phyloP scores from a whole-genome alignment of 2,888 invertebrate species.

The Rhimphoctona megacephalus region DNA sequence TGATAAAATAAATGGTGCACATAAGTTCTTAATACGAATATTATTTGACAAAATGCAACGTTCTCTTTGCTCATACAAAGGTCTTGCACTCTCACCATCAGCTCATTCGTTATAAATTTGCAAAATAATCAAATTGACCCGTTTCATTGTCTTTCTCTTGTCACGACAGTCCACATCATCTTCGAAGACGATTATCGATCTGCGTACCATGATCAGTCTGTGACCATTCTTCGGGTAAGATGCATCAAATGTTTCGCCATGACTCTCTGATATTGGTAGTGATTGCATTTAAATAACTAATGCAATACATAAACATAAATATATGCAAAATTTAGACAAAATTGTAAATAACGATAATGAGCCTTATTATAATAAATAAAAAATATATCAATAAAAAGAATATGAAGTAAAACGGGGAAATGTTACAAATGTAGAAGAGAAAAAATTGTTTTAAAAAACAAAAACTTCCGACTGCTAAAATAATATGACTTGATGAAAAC shows the following conservation, averaged over 20 bases:
- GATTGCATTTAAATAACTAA: background rate
- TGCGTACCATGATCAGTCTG: slow-evolving; percentile 73
- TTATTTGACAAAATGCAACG: background rate
- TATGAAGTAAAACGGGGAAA: too few relatives aligned
- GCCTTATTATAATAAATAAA: background rate
- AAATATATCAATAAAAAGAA: too few relatives aligned
- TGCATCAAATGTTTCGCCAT: slow-evolving; percentile 7
- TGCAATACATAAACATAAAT: background rate
- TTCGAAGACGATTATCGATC: slow-evolving; percentile 79
- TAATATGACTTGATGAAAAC: too few relatives aligned
- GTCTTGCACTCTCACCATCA: slow-evolving; percentile 78
- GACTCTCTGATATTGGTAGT: slow-evolving; percentile 2
- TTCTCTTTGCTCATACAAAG: background rate
- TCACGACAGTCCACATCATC: slow-evolving; percentile 75
- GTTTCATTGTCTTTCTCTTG: slow-evolving; percentile 61
- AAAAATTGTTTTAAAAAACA: too few relatives aligned
- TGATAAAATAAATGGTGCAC: background rate
- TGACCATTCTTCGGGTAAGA: slow-evolving; percentile 71
- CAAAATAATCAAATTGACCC: slow-evolving; percentile 72
- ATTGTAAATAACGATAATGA: background rate
- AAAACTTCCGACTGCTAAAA: too few relatives aligned
- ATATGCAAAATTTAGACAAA: background rate
- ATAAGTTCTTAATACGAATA: background rate
- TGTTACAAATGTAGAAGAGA: too few relatives aligned
- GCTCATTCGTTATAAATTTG: slow-evolving; percentile 79